phyloP scores from a whole-genome alignment of 2,113 vertebrate genomes.

The Salminus brasiliensis region DNA sequence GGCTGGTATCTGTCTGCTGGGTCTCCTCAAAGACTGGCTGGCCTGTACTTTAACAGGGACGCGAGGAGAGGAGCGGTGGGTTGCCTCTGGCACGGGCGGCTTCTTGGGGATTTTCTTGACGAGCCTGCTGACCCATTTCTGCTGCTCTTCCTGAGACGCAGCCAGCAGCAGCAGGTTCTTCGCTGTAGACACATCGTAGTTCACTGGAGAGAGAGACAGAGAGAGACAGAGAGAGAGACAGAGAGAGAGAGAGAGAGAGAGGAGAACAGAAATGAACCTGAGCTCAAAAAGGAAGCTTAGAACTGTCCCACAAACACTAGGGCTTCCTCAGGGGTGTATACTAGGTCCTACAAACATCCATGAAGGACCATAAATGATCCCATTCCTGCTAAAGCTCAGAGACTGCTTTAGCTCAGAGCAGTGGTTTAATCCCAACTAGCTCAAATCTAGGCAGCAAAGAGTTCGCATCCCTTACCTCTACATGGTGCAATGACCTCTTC shows the following conservation, averaged over 20 bases:
- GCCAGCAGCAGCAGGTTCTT: slow-evolving; percentile 97
- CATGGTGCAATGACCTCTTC: slow-evolving; percentile 96
- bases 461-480: slow-evolving; percentile 84
- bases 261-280: too few species aligned
- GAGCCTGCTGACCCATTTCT: slow-evolving; percentile 96
- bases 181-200: slow-evolving; percentile 95
- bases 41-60: slow-evolving; percentile 93
- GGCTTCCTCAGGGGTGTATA: background rate
- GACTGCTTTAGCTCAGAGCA: background rate
- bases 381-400: background rate
- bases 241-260: background rate
- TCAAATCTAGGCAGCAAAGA: too few species aligned
- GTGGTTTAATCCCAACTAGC: too few species aligned
- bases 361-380: background rate
- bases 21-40: slow-evolving; percentile 92
- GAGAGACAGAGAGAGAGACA: background rate
- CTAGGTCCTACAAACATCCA: background rate
- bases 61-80: slow-evolving; percentile 92
- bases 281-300: too few species aligned
- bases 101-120: slow-evolving; percentile 99
- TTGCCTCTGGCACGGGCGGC: slow-evolving; percentile 88
- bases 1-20: slow-evolving; percentile 92
- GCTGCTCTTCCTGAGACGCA: slow-evolving; percentile 92
- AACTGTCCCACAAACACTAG: background rate
- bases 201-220: slow-evolving; percentile 74